Base-by-base conservation (phyloP, 2,797 vertebrate species). In the Poeciliopsis turneri region DNA sequence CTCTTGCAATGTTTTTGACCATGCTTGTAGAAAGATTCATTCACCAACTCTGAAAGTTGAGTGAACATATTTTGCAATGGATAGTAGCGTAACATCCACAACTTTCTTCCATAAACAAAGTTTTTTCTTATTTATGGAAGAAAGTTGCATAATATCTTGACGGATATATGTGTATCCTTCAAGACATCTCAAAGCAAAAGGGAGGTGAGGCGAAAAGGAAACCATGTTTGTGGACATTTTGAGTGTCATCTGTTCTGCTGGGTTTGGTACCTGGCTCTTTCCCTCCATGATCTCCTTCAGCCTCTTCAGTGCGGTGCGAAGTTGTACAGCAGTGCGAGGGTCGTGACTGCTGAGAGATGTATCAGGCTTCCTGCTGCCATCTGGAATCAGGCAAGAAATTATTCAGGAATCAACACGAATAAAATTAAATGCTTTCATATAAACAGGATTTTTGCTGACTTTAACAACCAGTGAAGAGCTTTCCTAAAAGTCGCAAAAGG, bases 241-340 rank as follows among this genome's bases (percentile, higher is more conserved):
- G 4, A 28, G 41, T 13, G 25, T 28, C 68, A 45, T 41, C 11
- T 15, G 68, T 16, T 66, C 25, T 20, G 39, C n/a, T 23, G 46
- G 55, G 6, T 10, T 20, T 10, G 28, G 45, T 97, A 99, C 98
- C 98, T 99, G 98, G 87, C 98, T 99, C 93, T 96, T 99, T 71
- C 98, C 98, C 88, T 99, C 98, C 98, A 99, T 99, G 86, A 99
- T 99, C 90, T 99, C 98, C 89, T 99, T 99, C 79, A 99, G 96
- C 45, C 98, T 96, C 92, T 99, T 99, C 87, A 99, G 93, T 45
- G 98, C 98, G 0, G 98, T 99, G 79, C 98, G 97, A 28, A 99
- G 95, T 78, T 99, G 98, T 86, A 99, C 98, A 2, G 98, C 98
- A 13, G 98, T 98, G 33, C 98, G 97, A 69, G 98, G 98, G 92